Conservation (phyloP, 2,113 vertebrate species). For the Microcebus lehilahytsara region DNA sequence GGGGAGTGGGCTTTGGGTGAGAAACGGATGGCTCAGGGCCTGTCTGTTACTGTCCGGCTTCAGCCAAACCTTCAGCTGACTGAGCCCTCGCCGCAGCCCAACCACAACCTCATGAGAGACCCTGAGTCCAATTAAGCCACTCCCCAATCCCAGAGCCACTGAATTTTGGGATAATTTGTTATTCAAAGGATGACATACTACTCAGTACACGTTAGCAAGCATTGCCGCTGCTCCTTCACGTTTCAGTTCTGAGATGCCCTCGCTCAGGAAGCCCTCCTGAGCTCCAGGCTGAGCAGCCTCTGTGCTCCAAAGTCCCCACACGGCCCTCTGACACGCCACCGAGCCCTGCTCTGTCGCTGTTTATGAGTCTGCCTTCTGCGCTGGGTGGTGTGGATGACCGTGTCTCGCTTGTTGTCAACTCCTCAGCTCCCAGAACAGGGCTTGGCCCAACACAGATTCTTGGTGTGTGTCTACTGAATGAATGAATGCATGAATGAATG, state of each 20-base stretch:
- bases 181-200: not conserved
- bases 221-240: not conserved
- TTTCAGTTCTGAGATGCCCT: not conserved
- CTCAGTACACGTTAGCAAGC: not conserved
- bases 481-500: not conserved
- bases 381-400: not conserved
- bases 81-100: too few species aligned
- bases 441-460: not conserved
- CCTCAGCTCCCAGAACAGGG: not conserved
- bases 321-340: rapidly evolving
- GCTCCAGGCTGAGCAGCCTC: not conserved
- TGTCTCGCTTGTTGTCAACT: not conserved
- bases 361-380: not conserved
- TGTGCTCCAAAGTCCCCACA: not conserved
- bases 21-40: not conserved
- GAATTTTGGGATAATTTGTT: not conserved
- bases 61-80: not conserved
- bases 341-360: rapidly evolving
- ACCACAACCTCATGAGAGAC: not conserved
- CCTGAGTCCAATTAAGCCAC: not conserved
- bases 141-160: not conserved
- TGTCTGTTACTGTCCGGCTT: not conserved
- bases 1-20: not conserved
- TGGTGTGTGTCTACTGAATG: not conserved
- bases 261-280: not conserved